Conservation (phyloP, 2,113 vertebrate species). For the Ictidomys tridecemlineatus region DNA sequence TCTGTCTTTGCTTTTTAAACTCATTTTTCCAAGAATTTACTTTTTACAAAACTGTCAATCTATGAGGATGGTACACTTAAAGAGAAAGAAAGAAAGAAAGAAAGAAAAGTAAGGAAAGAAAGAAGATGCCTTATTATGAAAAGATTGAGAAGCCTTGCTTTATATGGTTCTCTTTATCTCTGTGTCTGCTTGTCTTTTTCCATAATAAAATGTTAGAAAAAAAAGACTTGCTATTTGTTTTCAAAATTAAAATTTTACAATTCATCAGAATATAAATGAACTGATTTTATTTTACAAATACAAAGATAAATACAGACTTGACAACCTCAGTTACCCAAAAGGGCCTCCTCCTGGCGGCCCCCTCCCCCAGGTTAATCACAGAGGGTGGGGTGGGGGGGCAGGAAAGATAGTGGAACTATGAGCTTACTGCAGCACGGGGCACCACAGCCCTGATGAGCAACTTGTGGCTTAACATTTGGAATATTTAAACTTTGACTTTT, state of each 20-base stretch:
- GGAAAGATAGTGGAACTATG: rapidly evolving
- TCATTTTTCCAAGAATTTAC: slow-evolving; percentile 22
- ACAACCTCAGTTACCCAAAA: background rate
- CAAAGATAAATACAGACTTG: background rate
- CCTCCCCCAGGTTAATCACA: rapidly evolving
- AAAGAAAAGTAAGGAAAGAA: background rate
- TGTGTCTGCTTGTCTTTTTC: background rate
- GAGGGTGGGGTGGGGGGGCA: no score
- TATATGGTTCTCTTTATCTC: background rate
- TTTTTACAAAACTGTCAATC: slow-evolving; percentile 14
- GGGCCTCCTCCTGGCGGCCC: background rate
- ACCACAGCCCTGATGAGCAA: background rate
- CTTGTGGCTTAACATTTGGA: background rate
- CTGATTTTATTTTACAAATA: background rate
- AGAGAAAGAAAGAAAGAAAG: background rate
- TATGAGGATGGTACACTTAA: background rate
- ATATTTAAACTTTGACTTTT: background rate
- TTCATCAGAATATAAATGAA: background rate
- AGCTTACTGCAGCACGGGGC: background rate
- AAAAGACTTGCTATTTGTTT: background rate
- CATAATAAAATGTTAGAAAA: background rate
- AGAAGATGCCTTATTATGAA: background rate
- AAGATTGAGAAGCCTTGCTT: background rate
- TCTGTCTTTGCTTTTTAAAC: background rate
- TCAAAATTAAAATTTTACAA: background rate